These are phyloP conservation scores for Spisula solida DNA, from an alignment of 2,888 invertebrate species.

Conservation along the genomic window DNA sequence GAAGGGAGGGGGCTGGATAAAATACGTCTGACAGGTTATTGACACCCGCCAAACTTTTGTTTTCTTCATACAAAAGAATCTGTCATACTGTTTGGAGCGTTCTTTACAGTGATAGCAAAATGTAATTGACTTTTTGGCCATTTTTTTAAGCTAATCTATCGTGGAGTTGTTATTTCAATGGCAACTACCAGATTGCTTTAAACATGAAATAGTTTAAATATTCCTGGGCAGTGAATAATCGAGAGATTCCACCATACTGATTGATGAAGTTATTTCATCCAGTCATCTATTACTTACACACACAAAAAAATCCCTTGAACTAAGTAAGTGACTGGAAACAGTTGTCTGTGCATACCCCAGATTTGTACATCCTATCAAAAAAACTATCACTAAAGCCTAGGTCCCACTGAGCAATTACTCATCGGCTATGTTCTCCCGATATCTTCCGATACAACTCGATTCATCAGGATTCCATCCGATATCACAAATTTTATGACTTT, in stretches of 20 bases:
- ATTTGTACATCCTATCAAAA: too few species aligned
- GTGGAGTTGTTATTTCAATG: background rate
- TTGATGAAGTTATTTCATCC: conserved; percentile 6
- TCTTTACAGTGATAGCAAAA: background rate
- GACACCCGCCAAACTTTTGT: background rate
- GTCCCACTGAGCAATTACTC: too few species aligned
- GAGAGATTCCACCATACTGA: background rate
- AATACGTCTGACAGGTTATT: background rate
- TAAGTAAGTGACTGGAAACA: too few species aligned
- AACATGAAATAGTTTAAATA: background rate
- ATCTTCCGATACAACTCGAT: too few species aligned
- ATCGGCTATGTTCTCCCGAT: too few species aligned
- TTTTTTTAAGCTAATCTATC: background rate
- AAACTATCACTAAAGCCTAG: too few species aligned
- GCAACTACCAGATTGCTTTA: background rate
- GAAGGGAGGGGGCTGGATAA: background rate
- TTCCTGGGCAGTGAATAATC: too few species aligned
- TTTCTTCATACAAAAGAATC: background rate
- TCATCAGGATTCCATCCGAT: too few species aligned
- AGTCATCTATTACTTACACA: background rate
- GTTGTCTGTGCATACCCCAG: too few species aligned
- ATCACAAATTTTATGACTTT: too few species aligned
- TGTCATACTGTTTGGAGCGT: background rate
- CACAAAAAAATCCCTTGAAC: too few species aligned
- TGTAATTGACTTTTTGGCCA: background rate